Evolutionary conservation across 2,113 vertebrate species (phyloP).

Genomic region (Verasper variegatus): DNA sequence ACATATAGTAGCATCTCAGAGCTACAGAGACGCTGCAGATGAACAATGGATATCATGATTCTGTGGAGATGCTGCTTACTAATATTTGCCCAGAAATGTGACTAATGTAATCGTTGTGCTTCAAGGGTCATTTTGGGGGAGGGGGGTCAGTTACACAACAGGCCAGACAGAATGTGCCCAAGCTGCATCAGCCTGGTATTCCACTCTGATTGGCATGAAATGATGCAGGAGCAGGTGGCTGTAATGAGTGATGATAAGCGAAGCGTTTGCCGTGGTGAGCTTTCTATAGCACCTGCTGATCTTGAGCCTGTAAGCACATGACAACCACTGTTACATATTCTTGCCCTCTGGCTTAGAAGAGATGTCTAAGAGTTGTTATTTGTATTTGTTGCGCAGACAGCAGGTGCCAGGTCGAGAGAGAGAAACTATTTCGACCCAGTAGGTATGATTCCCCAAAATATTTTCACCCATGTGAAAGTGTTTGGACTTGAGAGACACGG

Average conservation of each 20-base stretch:
- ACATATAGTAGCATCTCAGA: conserved; percentile 3
- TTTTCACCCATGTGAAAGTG: not conserved
- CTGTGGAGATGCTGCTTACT: conserved; percentile 16
- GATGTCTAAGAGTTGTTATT: conserved; percentile 2
- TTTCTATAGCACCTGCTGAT: conserved; percentile 34
- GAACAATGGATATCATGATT: conserved; percentile 21
- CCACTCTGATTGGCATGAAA: conserved; percentile 32
- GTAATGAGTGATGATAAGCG: conserved; percentile 38
- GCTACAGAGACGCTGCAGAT: conserved; percentile 7
- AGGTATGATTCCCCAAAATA: conserved; percentile 1
- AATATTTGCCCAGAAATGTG: conserved; percentile 46
- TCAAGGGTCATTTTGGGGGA: conserved; percentile 22
- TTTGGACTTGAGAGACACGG: not conserved
- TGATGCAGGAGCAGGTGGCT: conserved; percentile 58
- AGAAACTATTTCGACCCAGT: not conserved
- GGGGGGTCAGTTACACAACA: conserved; percentile 33
- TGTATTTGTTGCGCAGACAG: not conserved
- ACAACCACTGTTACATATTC: not conserved
- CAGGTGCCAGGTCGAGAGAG: not conserved
- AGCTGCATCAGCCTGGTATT: conserved; percentile 29
- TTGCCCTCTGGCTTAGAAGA: conserved; percentile 10
- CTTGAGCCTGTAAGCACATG: conserved; percentile 3
- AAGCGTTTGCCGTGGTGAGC: conserved; percentile 33
- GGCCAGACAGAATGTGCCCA: conserved; percentile 20
- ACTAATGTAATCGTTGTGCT: conserved; percentile 33